Evolutionary conservation across 2,797 vertebrate species (phyloP), one percentile per base, ranked within the genome.

Genomic region (Mus caroli): DNA sequence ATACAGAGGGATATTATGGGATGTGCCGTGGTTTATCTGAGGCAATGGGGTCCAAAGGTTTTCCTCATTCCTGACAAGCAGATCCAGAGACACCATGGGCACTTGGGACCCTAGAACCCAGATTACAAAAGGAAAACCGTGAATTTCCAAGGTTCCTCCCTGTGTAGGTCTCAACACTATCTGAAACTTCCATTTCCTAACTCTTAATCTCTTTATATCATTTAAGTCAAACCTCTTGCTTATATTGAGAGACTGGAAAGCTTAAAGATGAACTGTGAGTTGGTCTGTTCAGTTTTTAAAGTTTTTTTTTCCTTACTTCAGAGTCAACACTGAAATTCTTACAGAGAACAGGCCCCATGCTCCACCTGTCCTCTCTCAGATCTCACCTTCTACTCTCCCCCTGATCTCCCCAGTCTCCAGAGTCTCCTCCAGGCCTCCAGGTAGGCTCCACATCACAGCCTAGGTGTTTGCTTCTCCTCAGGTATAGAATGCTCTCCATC

Each of bases 201-300:
- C 64, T 82, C 60, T 88, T 85, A 71, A 3, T 82, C 54, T 90
- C 17, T 20, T 73, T 52, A 37, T 37, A 40, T n/a, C 12, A 37
- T 92, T 90, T 73, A 67, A 67, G 31, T 60, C 24, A 20, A 75
- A 54, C 50, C 37, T 71, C 62, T 80, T 87, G 54, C 87, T 94
- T 71, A 4, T 56, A 85, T 71, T 77, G 54, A 82, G 13, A 86
- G 43, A 56, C 37, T 37, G 34, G 43, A 86, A 71, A 79, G 31
- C 3, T 52, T 84, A 84, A 92, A 69, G 86, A 52, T 67, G 34
- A 87, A 50, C 82, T 15, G 19, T 62, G 22, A 3, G 37, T 67
- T 31, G 15, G 34, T 56, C 73, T 37, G n/a, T 37, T 69, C 14
- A 4, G 37, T 37, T 83, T 62, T 83, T 43, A 19, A 43, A 40